These are phyloP conservation scores for Arenaria interpres DNA, from an alignment of 2,113 vertebrate species.

Conservation along the genomic window DNA sequence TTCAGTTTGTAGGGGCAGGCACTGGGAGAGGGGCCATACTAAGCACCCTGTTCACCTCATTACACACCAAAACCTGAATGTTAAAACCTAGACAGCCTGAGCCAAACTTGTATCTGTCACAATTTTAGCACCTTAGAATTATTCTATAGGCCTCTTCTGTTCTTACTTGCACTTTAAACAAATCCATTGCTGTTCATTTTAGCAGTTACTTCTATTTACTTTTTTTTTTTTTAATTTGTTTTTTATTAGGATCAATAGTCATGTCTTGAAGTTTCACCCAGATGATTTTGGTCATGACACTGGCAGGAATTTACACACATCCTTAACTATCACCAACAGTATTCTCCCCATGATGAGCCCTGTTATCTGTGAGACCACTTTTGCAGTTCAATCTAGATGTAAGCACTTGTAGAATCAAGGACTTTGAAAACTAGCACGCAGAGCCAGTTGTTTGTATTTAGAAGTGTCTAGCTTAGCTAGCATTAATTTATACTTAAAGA, in stretches of 20 bases:
- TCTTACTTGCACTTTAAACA: not conserved
- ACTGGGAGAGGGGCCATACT: not conserved
- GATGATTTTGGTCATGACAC: not conserved
- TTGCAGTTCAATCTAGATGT: fast-evolving
- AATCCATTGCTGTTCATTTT: not conserved
- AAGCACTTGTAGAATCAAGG: not conserved
- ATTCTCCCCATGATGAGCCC: not conserved
- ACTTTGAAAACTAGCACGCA: not conserved
- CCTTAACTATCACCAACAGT: not conserved
- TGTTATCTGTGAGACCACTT: not conserved
- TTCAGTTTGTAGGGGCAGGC: not conserved
- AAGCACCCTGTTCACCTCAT: not conserved
- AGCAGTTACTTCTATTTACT: not conserved
- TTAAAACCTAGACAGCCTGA: not conserved
- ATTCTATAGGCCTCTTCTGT: not conserved
- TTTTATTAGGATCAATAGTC: not conserved
- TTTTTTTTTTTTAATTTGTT: not conserved
- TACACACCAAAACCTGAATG: not conserved
- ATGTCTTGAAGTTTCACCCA: not conserved
- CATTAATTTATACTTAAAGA: not conserved
- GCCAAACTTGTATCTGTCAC: not conserved
- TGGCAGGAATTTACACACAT: not conserved
- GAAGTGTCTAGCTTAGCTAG: not conserved
- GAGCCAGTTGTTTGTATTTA: not conserved
- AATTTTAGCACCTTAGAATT: not conserved